phyloP scores from a whole-genome alignment of 2,888 invertebrate species.

The Coelopa pilipes region DNA sequence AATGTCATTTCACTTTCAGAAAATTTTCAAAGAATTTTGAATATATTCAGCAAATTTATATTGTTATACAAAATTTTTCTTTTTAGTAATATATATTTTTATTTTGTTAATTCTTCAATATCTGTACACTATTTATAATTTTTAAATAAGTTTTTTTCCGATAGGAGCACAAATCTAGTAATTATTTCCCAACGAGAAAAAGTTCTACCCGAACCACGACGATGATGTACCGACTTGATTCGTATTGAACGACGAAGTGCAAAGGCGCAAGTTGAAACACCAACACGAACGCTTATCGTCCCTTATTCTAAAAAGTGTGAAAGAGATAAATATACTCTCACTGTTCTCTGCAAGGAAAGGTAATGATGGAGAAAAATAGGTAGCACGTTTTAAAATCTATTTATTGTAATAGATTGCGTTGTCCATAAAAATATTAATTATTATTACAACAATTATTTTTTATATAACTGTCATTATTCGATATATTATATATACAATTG shows the following conservation, averaged over 20 bases:
- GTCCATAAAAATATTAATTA: too few relatives aligned
- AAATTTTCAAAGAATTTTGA: not conserved
- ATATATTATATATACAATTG: too few relatives aligned
- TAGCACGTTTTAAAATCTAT: too few relatives aligned
- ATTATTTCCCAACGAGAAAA: conserved; percentile 17
- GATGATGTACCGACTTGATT: conserved; percentile 8
- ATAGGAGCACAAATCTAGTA: not conserved
- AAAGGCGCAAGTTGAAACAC: not conserved
- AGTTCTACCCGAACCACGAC: conserved; percentile 5
- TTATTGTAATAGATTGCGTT: too few relatives aligned
- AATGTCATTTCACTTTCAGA: conserved; percentile 8
- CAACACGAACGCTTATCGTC: too few relatives aligned
- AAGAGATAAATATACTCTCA: too few relatives aligned
- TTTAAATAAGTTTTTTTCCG: not conserved
- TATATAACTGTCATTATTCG: too few relatives aligned
- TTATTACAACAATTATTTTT: too few relatives aligned
- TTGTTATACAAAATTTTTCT: not conserved
- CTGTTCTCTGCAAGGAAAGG: too few relatives aligned
- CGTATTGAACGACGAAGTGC: not conserved
- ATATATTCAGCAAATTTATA: not conserved
- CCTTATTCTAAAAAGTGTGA: too few relatives aligned
- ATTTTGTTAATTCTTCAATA: not conserved
- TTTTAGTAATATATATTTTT: not conserved
- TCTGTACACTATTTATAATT: not conserved
- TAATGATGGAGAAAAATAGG: too few relatives aligned